Base-by-base conservation (phyloP, 2,888 invertebrate species). In the Oscheius onirici region DNA sequence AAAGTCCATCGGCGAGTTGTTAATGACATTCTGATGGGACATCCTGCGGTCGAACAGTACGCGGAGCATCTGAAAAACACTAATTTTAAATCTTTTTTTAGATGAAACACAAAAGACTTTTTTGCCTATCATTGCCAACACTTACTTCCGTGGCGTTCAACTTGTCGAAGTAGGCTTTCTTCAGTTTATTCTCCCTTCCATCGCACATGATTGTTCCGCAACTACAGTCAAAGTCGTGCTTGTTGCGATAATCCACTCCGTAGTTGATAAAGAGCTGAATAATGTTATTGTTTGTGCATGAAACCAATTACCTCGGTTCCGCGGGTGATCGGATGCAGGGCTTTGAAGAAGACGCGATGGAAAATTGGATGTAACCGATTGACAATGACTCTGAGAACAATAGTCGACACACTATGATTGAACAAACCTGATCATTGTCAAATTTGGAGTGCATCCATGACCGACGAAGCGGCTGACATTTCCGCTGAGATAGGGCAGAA, bases 191-290 rank as follows among this genome's bases (percentile, higher is more conserved):
- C n/a, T n/a, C n/a, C n/a, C n/a, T n/a, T n/a, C n/a, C n/a, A n/a
- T n/a, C n/a, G n/a, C n/a, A n/a, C n/a, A 57, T 17, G 3, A 57
- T 3, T 3, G 57, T 57, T 2, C 34, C 28, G n/a, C 57, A 57
- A 34, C 20, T 34, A 20, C 57, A 57, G 2, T 3, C 15, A 26
- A 34, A 20, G 3, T 5, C n/a, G 40, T 15, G 11, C 6, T 26
- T 5, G 40, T 26, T 57, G n/a, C 13, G 8, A 20, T 57, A 57
- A 6, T 15, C 28, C n/a, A 3, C n/a, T 10, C 57, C 57, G n/a
- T 57, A 57, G n/a, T 57, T 34, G 57, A 57, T 11, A 8, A 51
- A 20, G 51, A 51, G 11, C 51, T 51, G 51, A 51, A 51, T n/a
- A 51, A 20, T 51, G 20, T 51, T 51, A 8, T 20, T 11, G 11